Percentiles rank a stretch among this genome's conserved stretches.
phyloP scores from a whole-genome alignment of 2,113 vertebrate species.

The Gymnobelideus leadbeateri region DNA sequence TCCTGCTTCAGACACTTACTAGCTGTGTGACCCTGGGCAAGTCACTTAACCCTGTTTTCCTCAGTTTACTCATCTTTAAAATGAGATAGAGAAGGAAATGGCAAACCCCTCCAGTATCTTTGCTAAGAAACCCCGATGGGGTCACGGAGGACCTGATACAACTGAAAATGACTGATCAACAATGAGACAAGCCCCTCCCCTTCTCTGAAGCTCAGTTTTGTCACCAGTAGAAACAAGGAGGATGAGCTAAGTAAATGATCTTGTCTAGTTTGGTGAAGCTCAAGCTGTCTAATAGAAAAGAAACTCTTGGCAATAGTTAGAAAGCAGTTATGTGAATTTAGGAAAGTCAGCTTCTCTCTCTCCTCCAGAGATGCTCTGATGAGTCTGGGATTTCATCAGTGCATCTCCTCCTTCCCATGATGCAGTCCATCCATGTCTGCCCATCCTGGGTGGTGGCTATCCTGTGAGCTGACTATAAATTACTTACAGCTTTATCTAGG shows the following conservation, averaged over 20 bases:
- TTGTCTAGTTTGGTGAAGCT: background rate
- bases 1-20: background rate
- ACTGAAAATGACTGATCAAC: background rate
- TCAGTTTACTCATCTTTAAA: background rate
- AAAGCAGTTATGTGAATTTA: slow-evolving; percentile 23
- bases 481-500: background rate
- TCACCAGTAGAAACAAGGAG: background rate
- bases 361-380: background rate
- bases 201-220: background rate
- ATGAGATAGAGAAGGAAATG: background rate
- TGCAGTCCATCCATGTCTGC: background rate
- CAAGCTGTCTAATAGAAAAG: background rate
- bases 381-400: background rate
- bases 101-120: background rate
- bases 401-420: background rate
- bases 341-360: slow-evolving; percentile 35
- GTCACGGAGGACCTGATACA: background rate
- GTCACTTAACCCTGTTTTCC: background rate
- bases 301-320: background rate
- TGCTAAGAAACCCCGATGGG: background rate
- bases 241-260: background rate
- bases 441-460: background rate
- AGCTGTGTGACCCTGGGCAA: background rate
- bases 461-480: slow-evolving; percentile 48
- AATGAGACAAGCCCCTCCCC: background rate